A percentile compares a stretch with the other conserved stretches of the same genome.
Conservation (phyloP, 2,113 vertebrate genomes). For the Hippocampus comes region DNA sequence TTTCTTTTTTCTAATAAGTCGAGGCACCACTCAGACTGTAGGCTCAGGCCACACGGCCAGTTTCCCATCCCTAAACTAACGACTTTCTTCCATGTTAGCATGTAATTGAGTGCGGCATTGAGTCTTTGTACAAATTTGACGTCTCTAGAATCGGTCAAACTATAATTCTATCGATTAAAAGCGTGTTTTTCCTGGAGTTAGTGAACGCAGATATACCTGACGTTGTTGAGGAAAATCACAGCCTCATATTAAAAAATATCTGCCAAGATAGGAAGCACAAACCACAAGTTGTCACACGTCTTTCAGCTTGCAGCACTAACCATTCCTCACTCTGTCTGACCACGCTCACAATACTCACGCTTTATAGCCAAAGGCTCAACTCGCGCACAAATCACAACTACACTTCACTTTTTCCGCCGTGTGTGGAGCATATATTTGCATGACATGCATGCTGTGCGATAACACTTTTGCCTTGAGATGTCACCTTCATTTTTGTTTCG, state of each 20-base stretch:
- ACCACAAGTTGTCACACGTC: slow-evolving; percentile 34
- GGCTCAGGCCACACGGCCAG: too few relatives aligned
- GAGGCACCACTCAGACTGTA: too few relatives aligned
- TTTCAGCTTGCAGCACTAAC: slow-evolving; percentile 62
- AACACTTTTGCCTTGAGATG: slow-evolving; percentile 68
- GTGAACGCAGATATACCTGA: slow-evolving; percentile 17
- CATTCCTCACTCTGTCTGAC: slow-evolving; percentile 50
- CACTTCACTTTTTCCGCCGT: slow-evolving; percentile 22
- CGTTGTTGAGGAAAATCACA: slow-evolving; percentile 20
- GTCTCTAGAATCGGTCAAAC: slow-evolving; percentile 1
- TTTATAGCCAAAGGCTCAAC: slow-evolving; percentile 51
- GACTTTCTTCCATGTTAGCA: background rate
- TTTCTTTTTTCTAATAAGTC: too few relatives aligned
- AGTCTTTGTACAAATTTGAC: background rate
- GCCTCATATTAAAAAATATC: slow-evolving; percentile 34
- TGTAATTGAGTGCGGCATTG: background rate
- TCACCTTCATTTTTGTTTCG: slow-evolving; percentile 42
- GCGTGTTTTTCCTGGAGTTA: background rate
- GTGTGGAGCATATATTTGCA: slow-evolving; percentile 45
- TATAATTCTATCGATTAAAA: slow-evolving; percentile 20
- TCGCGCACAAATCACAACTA: slow-evolving; percentile 19
- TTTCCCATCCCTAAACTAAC: background rate
- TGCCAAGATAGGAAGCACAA: slow-evolving; percentile 30
- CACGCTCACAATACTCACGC: slow-evolving; percentile 48
- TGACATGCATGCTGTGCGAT: slow-evolving; percentile 58